Percentiles rank a stretch among this genome's conserved stretches.
phyloP scores from a whole-genome alignment of 2,888 invertebrate species.

The Chirona hameri region DNA sequence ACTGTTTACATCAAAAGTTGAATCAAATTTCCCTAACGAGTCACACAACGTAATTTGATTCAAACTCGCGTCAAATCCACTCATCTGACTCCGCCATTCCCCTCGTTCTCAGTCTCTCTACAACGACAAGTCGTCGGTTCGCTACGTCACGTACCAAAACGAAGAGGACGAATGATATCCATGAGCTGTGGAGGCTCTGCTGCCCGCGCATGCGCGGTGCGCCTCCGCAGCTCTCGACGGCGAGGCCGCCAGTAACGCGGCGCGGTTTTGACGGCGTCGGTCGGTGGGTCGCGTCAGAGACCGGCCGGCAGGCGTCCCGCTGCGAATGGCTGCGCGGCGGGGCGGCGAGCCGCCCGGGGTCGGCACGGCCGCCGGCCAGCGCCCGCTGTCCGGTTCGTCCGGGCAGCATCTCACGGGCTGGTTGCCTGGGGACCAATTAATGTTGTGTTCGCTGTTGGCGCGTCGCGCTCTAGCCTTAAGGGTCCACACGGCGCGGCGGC shows the following conservation, averaged over 20 bases:
- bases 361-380: neutral
- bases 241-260: neutral
- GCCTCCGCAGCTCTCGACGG: neutral
- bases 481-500: neutral
- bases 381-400: neutral
- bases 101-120: constrained; percentile 65
- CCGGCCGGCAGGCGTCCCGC: neutral
- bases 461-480: neutral
- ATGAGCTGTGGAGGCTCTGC: neutral
- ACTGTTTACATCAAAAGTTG: neutral
- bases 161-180: constrained; percentile 68
- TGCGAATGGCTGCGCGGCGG: constrained; percentile 27
- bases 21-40: neutral
- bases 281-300: neutral
- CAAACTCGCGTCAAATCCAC: neutral
- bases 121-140: constrained; percentile 87
- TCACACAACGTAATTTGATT: neutral
- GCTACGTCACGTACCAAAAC: constrained; percentile 92
- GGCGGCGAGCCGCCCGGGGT: neutral
- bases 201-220: neutral
- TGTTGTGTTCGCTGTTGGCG: neutral
- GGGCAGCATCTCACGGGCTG: neutral
- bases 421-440: constrained; percentile 23
- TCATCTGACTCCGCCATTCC: neutral
- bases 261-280: neutral